Percentiles rank a stretch among this genome's conserved stretches.
Conservation (phyloP, 2,888 invertebrate species). For the Seira musarum region DNA sequence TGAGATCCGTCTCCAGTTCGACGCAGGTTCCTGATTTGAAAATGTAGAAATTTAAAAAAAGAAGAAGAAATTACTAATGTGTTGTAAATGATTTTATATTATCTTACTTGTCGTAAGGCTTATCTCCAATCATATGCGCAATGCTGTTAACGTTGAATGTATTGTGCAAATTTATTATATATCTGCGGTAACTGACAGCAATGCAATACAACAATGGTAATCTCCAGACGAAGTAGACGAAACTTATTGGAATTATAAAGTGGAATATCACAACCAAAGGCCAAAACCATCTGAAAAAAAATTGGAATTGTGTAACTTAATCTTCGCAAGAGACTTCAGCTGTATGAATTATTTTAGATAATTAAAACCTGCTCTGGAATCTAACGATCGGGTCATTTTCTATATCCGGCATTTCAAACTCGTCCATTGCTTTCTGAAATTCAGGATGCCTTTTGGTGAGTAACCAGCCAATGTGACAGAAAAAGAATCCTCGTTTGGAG, state of each 20-base stretch:
- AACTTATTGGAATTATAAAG: background rate
- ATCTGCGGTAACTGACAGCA: background rate
- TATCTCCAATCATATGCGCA: background rate
- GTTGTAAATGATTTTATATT: background rate
- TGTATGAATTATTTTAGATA: background rate
- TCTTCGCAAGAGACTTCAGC: too few species aligned
- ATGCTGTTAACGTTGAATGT: background rate
- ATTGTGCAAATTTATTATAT: background rate
- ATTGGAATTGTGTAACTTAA: too few species aligned
- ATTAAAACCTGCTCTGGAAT: conserved; percentile 86
- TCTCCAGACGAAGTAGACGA: background rate
- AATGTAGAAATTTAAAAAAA: too few species aligned
- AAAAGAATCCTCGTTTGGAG: conserved; percentile 91
- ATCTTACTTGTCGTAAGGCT: background rate
- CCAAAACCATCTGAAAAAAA: background rate
- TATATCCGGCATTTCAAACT: conserved; percentile 88
- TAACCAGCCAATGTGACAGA: conserved; percentile 96
- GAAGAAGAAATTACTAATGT: background rate
- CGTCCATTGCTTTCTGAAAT: conserved; percentile 87
- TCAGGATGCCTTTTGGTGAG: conserved; percentile 92
- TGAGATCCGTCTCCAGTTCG: too few species aligned
- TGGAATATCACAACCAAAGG: background rate
- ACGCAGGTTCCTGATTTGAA: too few species aligned
- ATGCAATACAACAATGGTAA: conserved; percentile 6
- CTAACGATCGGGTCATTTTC: conserved; percentile 84